Conservation (phyloP, 2,797 vertebrate genomes). For the Tenualosa thibaudeaui region DNA sequence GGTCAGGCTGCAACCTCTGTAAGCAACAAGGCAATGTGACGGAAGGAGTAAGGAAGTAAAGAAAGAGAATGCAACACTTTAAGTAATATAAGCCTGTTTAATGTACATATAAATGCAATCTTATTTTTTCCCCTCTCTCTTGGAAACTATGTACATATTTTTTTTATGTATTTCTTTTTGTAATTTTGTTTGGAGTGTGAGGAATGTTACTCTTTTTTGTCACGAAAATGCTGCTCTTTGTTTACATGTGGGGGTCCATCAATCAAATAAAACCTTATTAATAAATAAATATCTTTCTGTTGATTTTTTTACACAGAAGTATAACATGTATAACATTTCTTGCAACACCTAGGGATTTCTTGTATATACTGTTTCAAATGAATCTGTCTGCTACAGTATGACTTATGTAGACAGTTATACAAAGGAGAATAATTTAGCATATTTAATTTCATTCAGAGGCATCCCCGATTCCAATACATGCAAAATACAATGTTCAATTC, state of each 20-base stretch:
- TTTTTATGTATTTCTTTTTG: constrained; percentile 52
- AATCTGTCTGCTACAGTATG: no score
- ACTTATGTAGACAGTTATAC: no score
- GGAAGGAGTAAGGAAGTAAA: constrained; percentile 23
- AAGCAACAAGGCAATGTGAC: background rate
- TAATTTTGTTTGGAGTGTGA: constrained; percentile 17
- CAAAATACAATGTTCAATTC: no score
- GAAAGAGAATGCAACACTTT: constrained; percentile 42
- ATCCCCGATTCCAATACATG: no score
- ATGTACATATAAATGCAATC: constrained; percentile 61
- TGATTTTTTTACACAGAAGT: constrained; percentile 37
- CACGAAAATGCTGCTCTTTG: constrained; percentile 31
- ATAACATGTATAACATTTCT: background rate
- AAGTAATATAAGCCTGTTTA: constrained; percentile 32
- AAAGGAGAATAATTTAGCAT: no score
- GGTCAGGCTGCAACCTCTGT: background rate
- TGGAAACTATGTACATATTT: constrained; percentile 63
- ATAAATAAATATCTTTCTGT: background rate
- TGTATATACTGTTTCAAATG: no score
- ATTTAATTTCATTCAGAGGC: no score
- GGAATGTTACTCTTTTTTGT: constrained; percentile 46
- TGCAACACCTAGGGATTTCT: no score
- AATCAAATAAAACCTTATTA: constrained; percentile 42
- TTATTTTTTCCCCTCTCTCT: constrained; percentile 44
- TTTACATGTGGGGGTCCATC: constrained; percentile 33